A percentile compares a stretch with the other conserved stretches of the same genome.
Conservation (phyloP, 2,797 vertebrate genomes). For the Acomys russatus region DNA sequence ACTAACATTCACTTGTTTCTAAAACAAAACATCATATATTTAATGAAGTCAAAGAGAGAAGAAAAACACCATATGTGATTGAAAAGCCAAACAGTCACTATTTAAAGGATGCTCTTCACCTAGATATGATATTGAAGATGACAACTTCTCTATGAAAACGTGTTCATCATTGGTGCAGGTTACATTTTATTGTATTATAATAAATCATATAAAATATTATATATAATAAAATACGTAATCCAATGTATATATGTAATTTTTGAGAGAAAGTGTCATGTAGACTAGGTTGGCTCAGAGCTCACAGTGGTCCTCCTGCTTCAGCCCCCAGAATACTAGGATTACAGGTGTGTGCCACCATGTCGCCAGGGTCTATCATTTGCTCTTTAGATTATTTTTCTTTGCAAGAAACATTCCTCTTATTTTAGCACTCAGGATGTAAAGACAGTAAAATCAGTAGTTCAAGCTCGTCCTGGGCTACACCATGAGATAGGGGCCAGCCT, state of each 20-base stretch:
- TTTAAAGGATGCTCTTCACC: not conserved
- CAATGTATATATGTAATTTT: not conserved
- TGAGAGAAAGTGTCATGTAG: not conserved
- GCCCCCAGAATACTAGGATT: not conserved
- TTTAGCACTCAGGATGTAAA: not conserved
- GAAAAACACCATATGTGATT: not conserved
- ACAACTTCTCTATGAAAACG: not conserved
- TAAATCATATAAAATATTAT: not conserved
- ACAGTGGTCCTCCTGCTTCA: not conserved
- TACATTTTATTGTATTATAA: not conserved
- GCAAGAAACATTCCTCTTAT: not conserved
- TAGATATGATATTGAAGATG: not conserved
- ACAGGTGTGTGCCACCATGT: not conserved
- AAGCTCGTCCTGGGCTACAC: not conserved
- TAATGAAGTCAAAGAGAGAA: slow-evolving; percentile 34
- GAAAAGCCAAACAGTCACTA: not conserved
- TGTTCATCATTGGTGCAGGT: not conserved
- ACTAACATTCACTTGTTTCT: slow-evolving; percentile 1
- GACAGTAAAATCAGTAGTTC: not conserved
- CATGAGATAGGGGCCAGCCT: not conserved
- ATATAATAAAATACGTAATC: not conserved
- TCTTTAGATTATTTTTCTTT: not conserved
- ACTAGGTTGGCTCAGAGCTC: not conserved
- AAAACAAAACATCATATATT: not conserved
- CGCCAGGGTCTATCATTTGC: not conserved